Evolutionary conservation across 2,113 vertebrate species (phyloP).

Genomic region (Grammomys dolichurus): DNA sequence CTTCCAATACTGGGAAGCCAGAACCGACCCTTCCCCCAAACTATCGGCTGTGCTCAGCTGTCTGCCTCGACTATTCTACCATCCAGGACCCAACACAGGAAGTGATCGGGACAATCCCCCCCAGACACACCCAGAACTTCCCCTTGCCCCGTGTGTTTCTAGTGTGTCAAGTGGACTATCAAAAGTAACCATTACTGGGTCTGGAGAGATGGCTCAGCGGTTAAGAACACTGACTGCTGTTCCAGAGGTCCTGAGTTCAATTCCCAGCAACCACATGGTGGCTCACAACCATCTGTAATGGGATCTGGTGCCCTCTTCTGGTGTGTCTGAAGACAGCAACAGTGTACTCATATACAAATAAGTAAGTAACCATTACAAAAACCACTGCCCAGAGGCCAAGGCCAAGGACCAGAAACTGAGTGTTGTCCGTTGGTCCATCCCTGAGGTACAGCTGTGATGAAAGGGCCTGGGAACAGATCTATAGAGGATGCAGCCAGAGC

Average conservation of each 20-base stretch:
- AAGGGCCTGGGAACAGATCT: neutral
- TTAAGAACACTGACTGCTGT: too few relatives aligned
- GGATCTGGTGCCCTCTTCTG: too few relatives aligned
- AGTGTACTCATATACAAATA: too few relatives aligned
- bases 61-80: neutral
- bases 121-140: neutral
- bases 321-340: too few relatives aligned
- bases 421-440: neutral
- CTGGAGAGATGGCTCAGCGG: too few relatives aligned
- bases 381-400: neutral
- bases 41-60: neutral
- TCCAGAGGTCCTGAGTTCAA: too few relatives aligned
- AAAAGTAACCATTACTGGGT: neutral
- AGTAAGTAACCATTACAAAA: neutral
- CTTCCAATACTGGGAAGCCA: neutral
- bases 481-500: accelerated
- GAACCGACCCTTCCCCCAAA: neutral
- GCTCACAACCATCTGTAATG: too few relatives aligned
- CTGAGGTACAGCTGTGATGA: neutral
- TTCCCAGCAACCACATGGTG: too few relatives aligned
- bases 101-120: neutral
- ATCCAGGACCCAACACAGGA: neutral
- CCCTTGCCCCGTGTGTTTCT: neutral
- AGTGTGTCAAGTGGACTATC: neutral
- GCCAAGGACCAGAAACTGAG: neutral